A percentile compares a stretch with the other conserved stretches of the same genome.
Evolutionary conservation across 2,888 invertebrate species (phyloP).

Genomic region (Apotomis betuletana): DNA sequence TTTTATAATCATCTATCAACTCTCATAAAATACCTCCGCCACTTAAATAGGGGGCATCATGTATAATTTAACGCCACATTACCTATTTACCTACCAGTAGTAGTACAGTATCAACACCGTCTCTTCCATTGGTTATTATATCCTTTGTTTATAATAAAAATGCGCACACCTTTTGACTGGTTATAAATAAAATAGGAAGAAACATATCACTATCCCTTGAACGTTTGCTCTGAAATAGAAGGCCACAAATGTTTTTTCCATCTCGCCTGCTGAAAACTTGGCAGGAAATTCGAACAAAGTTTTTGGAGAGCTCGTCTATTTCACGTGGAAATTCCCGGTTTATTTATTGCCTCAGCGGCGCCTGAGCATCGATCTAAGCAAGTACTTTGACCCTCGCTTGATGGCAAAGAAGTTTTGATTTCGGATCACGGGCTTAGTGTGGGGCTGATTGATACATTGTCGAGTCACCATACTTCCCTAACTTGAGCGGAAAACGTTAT

Average conservation of each 20-base stretch:
- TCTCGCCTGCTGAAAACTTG: conserved; percentile 47
- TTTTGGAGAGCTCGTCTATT: conserved; percentile 45
- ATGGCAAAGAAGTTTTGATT: conserved; percentile 46
- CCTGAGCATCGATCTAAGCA: conserved; percentile 55
- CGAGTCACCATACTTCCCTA: conserved; percentile 13
- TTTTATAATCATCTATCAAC: too few species aligned
- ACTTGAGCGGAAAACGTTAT: not conserved
- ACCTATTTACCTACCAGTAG: too few species aligned
- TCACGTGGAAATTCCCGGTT: conserved; percentile 48
- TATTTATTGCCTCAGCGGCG: conserved; percentile 59
- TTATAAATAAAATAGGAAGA: conserved; percentile 14
- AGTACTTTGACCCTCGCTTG: conserved; percentile 45
- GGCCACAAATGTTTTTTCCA: conserved; percentile 32
- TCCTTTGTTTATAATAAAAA: not conserved
- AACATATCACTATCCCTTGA: conserved; percentile 8
- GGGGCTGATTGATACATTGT: conserved; percentile 35
- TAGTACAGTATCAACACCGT: not conserved
- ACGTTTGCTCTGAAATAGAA: conserved; percentile 22
- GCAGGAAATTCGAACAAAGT: conserved; percentile 49
- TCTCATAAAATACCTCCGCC: not conserved
- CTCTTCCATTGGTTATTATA: not conserved
- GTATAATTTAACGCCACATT: conserved; percentile 25
- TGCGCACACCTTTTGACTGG: not conserved
- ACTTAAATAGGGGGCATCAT: conserved; percentile 1
- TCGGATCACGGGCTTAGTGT: conserved; percentile 26